phyloP scores from a whole-genome alignment of 35 echinoderm and acorn worm genomes.

The Eucidaris tribuloides region DNA sequence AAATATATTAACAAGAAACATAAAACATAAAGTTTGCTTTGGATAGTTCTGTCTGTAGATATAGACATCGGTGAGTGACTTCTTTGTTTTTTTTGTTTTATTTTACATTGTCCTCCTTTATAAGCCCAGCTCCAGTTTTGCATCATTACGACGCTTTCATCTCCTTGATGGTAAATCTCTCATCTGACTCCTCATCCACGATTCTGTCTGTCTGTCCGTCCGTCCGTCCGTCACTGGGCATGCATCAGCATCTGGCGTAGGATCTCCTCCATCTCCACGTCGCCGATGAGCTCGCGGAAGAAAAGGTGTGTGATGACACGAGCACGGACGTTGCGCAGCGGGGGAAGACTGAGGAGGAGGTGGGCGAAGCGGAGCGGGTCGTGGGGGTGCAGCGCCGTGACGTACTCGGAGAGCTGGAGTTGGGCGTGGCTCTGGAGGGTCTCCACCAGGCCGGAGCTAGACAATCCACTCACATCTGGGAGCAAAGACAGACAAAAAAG shows the following conservation, averaged over 20 bases:
- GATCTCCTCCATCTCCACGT: conserved; percentile 87
- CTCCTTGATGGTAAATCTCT: neutral
- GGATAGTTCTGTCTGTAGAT: neutral
- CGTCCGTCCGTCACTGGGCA: neutral
- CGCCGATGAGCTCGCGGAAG: conserved; percentile 94
- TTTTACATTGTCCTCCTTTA: neutral
- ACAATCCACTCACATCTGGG: conserved; percentile 86
- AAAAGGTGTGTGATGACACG: conserved; percentile 93
- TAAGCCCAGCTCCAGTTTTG: neutral
- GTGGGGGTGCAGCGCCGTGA: conserved; percentile 82
- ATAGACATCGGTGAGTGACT: neutral
- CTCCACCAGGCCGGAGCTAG: conserved; percentile 78
- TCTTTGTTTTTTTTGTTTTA: neutral
- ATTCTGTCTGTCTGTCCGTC: neutral
- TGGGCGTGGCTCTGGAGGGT: conserved; percentile 88
- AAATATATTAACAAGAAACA: too few species aligned
- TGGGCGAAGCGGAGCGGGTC: conserved; percentile 95
- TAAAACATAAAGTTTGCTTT: too few species aligned
- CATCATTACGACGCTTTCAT: neutral
- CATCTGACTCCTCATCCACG: neutral
- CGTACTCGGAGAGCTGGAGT: conserved; percentile 86
- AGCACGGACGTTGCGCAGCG: conserved; percentile 90
- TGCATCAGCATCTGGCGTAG: conserved; percentile 72
- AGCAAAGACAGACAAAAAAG: neutral
- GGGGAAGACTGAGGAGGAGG: conserved; percentile 93